Evolutionary conservation across 1,140 invertebrate genomes (phyloP).

Genomic region (Pseudomyrmex cubaensis): DNA sequence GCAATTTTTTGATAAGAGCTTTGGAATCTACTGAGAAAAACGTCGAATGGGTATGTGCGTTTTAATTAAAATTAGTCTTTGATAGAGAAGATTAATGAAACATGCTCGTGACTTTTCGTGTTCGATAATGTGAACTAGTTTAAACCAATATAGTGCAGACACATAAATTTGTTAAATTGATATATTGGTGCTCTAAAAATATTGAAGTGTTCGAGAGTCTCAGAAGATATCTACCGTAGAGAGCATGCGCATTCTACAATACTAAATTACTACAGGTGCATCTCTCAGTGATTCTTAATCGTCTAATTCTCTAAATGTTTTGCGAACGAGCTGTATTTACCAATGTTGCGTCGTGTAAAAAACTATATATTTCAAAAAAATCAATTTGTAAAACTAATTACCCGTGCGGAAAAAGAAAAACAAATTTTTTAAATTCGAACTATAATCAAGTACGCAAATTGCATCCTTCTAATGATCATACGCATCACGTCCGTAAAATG

Average conservation of each 20-base stretch:
- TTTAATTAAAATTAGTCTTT: slow-evolving; percentile 17
- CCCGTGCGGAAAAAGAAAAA: not conserved
- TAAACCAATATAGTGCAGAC: slow-evolving; percentile 40
- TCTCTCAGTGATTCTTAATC: not conserved
- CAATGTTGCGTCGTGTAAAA: not conserved
- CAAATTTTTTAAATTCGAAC: not conserved
- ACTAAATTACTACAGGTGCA: slow-evolving; percentile 39
- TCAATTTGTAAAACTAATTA: not conserved
- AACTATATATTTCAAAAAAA: slow-evolving; percentile 10
- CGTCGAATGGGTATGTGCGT: not conserved
- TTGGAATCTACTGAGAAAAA: slow-evolving; percentile 2
- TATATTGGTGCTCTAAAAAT: slow-evolving; percentile 26
- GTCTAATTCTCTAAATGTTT: not conserved
- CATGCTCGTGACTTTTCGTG: slow-evolving; percentile 42
- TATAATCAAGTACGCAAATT: slow-evolving; percentile 3
- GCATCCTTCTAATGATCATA: slow-evolving; percentile 4
- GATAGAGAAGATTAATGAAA: slow-evolving; percentile 29
- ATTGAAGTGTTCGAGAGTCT: slow-evolving; percentile 6
- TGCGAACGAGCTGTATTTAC: slow-evolving; percentile 6
- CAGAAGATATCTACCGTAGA: slow-evolving; percentile 14
- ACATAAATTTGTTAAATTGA: not conserved
- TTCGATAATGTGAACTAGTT: slow-evolving; percentile 23
- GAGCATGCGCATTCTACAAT: slow-evolving; percentile 41
- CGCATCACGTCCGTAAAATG: slow-evolving; percentile 9
- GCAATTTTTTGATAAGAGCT: not conserved